phyloP scores from a whole-genome alignment of 2,888 invertebrate genomes.

The Drosophila tanythrix region DNA sequence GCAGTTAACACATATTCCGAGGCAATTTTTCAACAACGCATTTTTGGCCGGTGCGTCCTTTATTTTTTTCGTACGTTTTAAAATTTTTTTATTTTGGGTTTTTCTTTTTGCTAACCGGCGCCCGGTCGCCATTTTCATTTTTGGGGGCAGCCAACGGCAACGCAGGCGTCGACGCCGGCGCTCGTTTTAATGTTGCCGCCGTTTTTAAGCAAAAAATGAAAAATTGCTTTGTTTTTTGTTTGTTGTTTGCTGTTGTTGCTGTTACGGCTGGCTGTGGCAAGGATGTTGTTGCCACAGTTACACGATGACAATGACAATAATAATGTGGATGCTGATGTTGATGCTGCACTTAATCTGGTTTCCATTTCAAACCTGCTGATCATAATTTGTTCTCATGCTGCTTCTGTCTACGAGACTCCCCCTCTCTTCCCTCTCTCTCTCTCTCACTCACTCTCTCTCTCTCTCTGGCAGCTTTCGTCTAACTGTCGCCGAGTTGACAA shows the following conservation, averaged over 20 bases:
- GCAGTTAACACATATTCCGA: conserved; percentile 84
- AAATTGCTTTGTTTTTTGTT: conserved; percentile 76
- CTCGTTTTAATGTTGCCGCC: conserved; percentile 71
- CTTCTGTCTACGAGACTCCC: background rate
- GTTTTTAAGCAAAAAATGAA: conserved; percentile 79
- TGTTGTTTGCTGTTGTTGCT: conserved; percentile 36
- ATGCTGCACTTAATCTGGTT: conserved; percentile 70
- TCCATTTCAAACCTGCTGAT: conserved; percentile 69
- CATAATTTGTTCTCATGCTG: conserved; percentile 26
- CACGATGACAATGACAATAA: conserved; percentile 40
- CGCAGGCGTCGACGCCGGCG: conserved; percentile 43
- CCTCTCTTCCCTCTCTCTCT: background rate
- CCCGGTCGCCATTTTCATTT: conserved; percentile 67
- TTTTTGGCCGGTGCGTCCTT: conserved; percentile 71
- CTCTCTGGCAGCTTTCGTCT: conserved; percentile 39
- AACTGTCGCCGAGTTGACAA: conserved; percentile 73
- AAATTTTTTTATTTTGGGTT: conserved; percentile 16
- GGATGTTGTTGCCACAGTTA: conserved; percentile 36
- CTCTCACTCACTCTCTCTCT: background rate
- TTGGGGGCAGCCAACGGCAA: conserved; percentile 43
- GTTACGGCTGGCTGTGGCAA: conserved; percentile 31
- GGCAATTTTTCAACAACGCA: conserved; percentile 83
- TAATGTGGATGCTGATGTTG: conserved; percentile 47
- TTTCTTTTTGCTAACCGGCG: conserved; percentile 49
- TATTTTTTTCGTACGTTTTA: conserved; percentile 18